Base-by-base conservation (phyloP, 2,113 vertebrate genomes). In the Ivindomyrus marchei region DNA sequence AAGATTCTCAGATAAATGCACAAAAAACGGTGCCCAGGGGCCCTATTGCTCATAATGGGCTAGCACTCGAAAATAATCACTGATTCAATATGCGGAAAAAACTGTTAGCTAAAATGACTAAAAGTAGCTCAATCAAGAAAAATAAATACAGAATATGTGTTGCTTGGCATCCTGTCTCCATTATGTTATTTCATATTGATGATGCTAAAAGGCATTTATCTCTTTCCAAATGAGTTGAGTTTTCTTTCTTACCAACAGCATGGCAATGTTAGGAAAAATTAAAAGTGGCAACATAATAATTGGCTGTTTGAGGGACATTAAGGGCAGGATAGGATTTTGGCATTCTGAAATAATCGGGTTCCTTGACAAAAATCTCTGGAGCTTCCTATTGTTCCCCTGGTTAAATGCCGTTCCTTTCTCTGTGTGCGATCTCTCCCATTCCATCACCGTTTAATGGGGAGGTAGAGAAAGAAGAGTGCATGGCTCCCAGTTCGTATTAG, bases 281-380 rank as follows among this genome's bases (percentile, higher is more conserved):
- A 88, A 91, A 91, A 91, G 88, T 80, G 62, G 74, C 83, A 52
- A 74, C 31, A 39, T 19, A 77, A 36, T 62, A 39, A 52, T 87
- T 47, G n/a, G 77, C 27, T 27, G 89, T 90, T 70, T 88, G 87
- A 36, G n/a, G 24, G 27, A 42, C 77, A 52, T 62, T 88, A 70
- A 50, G 5, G 24, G 31, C 46, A 31, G 39, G 46, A 87, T 56
- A 50, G 19, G 39, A 21, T 53, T 24, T 77, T n/a, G 46, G 31
- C n/a, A 17, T 77, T 89, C 66, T 31, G 11, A 4, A 36, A 19
- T 31, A 70, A 39, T 47, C 1, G 1, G 52, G 27, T 27, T 70
- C n/a, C 80, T 66, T 47, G 42, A 47, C 31, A 46, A 24, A 46
- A 84, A 56, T 46, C 77, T 39, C 49, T 21, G 27, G 17, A 70